Conservation (phyloP, 1,140 invertebrate species). For the Atta cephalotes region DNA sequence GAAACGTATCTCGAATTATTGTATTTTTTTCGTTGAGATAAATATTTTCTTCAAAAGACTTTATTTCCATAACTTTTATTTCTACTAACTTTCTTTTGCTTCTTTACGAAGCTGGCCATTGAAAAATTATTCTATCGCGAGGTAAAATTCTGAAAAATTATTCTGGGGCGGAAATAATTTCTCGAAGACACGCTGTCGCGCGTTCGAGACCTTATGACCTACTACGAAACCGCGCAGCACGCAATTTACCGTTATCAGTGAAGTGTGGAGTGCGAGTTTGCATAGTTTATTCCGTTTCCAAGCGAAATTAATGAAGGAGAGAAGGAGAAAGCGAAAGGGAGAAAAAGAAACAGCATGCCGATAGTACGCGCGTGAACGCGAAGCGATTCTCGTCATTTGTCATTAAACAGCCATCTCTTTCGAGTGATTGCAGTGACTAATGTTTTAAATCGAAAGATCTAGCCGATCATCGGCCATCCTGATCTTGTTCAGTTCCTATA, state of each 20-base stretch:
- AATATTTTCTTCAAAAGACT: not conserved
- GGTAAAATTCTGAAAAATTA: not conserved
- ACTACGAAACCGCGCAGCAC: constrained; percentile 36
- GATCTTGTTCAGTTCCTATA: constrained; percentile 75
- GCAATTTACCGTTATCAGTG: constrained; percentile 44
- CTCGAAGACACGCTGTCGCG: constrained; percentile 25
- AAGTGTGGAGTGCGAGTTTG: constrained; percentile 42
- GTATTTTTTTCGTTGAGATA: not conserved
- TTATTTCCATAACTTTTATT: not conserved
- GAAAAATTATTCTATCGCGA: not conserved
- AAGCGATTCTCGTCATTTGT: constrained; percentile 41
- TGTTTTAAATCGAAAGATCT: constrained; percentile 73
- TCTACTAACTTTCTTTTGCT: not conserved
- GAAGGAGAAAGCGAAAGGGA: constrained; percentile 37
- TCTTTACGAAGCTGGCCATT: not conserved
- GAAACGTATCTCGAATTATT: constrained; percentile 2
- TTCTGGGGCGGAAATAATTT: not conserved
- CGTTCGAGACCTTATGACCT: constrained; percentile 45
- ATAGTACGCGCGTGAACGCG: constrained; percentile 26
- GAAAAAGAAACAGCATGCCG: not conserved
- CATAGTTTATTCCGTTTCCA: constrained; percentile 56
- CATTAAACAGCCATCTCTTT: constrained; percentile 65
- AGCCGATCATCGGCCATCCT: constrained; percentile 70
- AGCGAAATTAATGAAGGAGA: constrained; percentile 37
- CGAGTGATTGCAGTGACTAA: constrained; percentile 41